phyloP scores from a whole-genome alignment of 2,797 vertebrate species.

The Xiphorhynchus erythropygius region DNA sequence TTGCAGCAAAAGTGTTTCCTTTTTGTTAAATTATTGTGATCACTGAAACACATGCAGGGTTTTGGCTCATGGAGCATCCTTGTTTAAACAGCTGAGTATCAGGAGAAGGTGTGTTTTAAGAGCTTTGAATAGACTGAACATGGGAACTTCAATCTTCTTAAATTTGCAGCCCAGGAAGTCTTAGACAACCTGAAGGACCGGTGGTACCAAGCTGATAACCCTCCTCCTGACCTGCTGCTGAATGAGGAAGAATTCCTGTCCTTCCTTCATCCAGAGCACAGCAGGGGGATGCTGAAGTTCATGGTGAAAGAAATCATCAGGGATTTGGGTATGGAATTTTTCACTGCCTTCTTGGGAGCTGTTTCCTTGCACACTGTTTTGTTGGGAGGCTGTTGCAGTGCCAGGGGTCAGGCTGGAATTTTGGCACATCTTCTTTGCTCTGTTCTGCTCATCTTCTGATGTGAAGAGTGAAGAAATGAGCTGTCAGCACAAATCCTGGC shows the following conservation, averaged over 20 bases:
- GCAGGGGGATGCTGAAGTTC: constrained; percentile 92
- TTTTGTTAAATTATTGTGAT: not conserved
- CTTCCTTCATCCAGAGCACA: constrained; percentile 96
- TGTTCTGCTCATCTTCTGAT: not conserved
- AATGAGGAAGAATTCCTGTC: constrained; percentile 93
- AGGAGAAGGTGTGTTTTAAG: not conserved
- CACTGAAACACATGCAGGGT: not conserved
- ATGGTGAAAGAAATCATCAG: constrained; percentile 96
- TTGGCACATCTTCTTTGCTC: not conserved
- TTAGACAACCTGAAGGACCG: constrained; percentile 95
- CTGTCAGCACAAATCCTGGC: not conserved
- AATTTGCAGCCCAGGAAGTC: constrained; percentile 89
- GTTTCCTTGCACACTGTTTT: not conserved
- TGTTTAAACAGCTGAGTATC: not conserved
- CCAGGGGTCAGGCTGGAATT: not conserved
- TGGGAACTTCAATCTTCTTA: not conserved
- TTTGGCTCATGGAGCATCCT: not conserved
- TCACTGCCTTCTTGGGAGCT: not conserved
- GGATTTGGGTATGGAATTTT: constrained; percentile 85
- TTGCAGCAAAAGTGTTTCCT: not conserved
- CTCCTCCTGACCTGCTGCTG: constrained; percentile 87
- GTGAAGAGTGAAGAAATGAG: not conserved
- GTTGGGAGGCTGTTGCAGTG: not conserved
- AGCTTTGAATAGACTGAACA: not conserved
- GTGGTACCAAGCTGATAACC: constrained; percentile 96